Evolutionary conservation across 2,797 vertebrate genomes (phyloP).

Genomic region (Pseudochirops corinnae): DNA sequence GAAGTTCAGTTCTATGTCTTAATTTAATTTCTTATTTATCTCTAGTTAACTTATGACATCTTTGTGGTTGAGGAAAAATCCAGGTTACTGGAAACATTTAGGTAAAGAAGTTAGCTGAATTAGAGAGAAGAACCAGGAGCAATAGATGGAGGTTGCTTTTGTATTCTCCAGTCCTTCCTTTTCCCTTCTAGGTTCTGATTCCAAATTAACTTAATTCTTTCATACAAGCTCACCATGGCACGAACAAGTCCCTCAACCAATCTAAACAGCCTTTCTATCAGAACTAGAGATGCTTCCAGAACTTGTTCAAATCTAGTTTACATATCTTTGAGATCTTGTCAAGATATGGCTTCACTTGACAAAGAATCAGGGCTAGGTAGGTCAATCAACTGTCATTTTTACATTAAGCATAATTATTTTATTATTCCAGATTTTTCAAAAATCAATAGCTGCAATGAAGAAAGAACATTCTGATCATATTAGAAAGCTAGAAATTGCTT

Average conservation of each 20-base stretch:
- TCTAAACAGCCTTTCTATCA: background rate
- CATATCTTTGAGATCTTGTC: background rate
- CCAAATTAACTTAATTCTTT: background rate
- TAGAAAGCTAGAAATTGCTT: background rate
- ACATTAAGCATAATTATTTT: background rate
- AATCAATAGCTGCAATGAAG: background rate
- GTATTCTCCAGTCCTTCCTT: background rate
- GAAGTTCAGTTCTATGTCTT: background rate
- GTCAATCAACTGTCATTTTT: background rate
- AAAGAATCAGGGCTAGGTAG: background rate
- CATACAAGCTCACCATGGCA: background rate
- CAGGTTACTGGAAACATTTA: background rate
- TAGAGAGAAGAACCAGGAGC: too few species aligned
- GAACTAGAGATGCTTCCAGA: background rate
- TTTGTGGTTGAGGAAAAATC: background rate
- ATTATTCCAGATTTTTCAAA: background rate
- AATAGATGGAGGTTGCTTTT: too few species aligned
- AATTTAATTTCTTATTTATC: background rate
- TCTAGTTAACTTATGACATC: background rate
- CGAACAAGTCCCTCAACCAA: background rate
- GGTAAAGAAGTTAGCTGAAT: background rate
- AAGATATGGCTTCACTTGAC: background rate
- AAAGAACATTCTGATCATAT: background rate
- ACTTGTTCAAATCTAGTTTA: background rate
- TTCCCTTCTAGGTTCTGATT: background rate